A percentile compares a stretch with the other conserved stretches of the same genome.
phyloP scores from a whole-genome alignment of 2,797 vertebrate species.

The Sebastes flavidus region DNA sequence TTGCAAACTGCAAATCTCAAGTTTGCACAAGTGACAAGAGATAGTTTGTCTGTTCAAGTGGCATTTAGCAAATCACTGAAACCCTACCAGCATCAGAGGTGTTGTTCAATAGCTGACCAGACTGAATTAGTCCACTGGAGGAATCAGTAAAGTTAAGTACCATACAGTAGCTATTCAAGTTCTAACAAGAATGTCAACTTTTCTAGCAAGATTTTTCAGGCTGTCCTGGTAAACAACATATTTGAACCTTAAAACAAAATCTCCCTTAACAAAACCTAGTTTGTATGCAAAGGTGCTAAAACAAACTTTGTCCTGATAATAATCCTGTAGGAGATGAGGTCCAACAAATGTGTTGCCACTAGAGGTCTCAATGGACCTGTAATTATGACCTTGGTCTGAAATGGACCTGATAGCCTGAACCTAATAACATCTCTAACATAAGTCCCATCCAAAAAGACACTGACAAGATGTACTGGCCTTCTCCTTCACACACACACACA shows the following conservation, averaged over 20 bases:
- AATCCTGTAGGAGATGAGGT: constrained; percentile 18
- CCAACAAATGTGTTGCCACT: constrained; percentile 69
- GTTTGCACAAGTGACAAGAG: not conserved
- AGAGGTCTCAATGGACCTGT: constrained; percentile 80
- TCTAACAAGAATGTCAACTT: not conserved
- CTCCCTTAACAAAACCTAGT: not conserved
- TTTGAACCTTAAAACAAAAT: not conserved
- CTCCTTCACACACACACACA: not conserved
- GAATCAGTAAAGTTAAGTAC: not conserved
- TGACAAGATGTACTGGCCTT: not conserved
- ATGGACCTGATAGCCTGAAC: constrained; percentile 47
- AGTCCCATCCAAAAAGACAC: not conserved
- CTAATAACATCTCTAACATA: constrained; percentile 37
- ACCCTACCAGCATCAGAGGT: not conserved
- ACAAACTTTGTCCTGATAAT: not conserved
- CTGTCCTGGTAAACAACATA: not conserved
- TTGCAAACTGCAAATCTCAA: not conserved
- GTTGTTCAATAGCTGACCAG: not conserved
- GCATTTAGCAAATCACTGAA: not conserved
- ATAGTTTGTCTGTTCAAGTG: not conserved
- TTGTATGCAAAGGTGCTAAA: not conserved
- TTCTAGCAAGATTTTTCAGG: not conserved
- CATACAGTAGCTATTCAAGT: not conserved
- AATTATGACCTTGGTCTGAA: constrained; percentile 63
- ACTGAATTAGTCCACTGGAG: not conserved